Conservation (phyloP, 1,140 invertebrate genomes). For the Bombus sibiricus region DNA sequence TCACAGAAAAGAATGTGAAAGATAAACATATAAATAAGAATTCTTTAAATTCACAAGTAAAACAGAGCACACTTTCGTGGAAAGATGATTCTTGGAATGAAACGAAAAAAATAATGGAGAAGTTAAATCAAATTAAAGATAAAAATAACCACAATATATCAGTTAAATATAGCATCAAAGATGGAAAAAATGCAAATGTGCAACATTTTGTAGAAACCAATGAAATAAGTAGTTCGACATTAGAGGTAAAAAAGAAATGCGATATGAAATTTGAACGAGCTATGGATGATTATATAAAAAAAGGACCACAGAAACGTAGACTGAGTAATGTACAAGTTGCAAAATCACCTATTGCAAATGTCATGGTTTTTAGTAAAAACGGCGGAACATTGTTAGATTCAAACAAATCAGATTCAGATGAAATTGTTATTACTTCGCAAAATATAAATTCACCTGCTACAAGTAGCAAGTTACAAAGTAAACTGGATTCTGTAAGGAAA, state of each 20-base stretch:
- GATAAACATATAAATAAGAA: neutral
- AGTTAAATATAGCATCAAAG: constrained; percentile 29
- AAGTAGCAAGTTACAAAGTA: constrained; percentile 57
- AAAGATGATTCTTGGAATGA: constrained; percentile 76
- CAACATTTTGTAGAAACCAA: constrained; percentile 2
- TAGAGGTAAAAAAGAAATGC: constrained; percentile 16
- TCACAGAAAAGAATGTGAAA: neutral
- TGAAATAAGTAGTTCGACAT: neutral
- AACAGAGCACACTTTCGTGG: constrained; percentile 60
- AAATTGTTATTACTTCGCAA: constrained; percentile 64
- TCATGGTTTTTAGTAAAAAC: constrained; percentile 53
- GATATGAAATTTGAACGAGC: constrained; percentile 3
- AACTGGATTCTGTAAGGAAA: constrained; percentile 56
- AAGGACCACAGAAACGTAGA: constrained; percentile 44
- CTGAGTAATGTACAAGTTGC: constrained; percentile 32
- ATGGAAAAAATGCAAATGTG: constrained; percentile 37
- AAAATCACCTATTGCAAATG: constrained; percentile 63
- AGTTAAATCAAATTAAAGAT: constrained; percentile 34
- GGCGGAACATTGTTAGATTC: constrained; percentile 61
- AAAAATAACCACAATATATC: constrained; percentile 28
- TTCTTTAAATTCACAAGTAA: neutral
- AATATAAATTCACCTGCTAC: constrained; percentile 36
- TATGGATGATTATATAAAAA: neutral
- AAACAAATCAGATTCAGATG: constrained; percentile 74
- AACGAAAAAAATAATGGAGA: constrained; percentile 36